Conservation (phyloP, 2,888 invertebrate species). For the Bhutanitis thaidina region DNA sequence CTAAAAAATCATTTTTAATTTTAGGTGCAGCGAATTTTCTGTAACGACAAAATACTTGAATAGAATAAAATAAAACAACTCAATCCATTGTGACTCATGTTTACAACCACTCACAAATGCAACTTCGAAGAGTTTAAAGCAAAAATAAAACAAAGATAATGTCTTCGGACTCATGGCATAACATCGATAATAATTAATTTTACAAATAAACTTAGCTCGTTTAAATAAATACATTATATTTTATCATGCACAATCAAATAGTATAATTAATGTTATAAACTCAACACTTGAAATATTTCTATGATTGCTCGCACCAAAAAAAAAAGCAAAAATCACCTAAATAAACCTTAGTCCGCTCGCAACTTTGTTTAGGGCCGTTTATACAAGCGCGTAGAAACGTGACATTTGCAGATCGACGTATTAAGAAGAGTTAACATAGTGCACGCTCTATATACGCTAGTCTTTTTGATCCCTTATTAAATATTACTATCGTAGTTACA, state of each 20-base stretch:
- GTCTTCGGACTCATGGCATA: constrained; percentile 71
- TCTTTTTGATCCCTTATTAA: constrained; percentile 9
- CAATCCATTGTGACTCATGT: constrained; percentile 69
- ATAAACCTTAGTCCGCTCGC: no score
- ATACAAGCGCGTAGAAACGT: background rate
- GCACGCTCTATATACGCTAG: background rate
- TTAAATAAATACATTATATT: constrained; percentile 58
- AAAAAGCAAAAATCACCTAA: no score
- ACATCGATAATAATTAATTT: constrained; percentile 56
- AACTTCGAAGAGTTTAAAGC: constrained; percentile 67
- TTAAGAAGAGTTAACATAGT: no score
- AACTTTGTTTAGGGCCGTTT: background rate
- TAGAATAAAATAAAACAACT: constrained; percentile 46
- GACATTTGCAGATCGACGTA: background rate
- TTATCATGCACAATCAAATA: constrained; percentile 14
- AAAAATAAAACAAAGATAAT: constrained; percentile 62
- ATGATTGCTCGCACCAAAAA: constrained; percentile 6
- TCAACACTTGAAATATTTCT: constrained; percentile 9
- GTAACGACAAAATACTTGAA: no score
- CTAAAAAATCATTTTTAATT: no score
- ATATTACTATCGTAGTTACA: constrained; percentile 11
- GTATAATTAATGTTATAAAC: constrained; percentile 4
- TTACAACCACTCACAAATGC: constrained; percentile 77
- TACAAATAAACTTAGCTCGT: constrained; percentile 38
- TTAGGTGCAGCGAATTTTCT: no score